A percentile compares a stretch with the other conserved stretches of the same genome.
phyloP scores from a whole-genome alignment of 2,888 invertebrate genomes.

The Ceriagrion tenellum region DNA sequence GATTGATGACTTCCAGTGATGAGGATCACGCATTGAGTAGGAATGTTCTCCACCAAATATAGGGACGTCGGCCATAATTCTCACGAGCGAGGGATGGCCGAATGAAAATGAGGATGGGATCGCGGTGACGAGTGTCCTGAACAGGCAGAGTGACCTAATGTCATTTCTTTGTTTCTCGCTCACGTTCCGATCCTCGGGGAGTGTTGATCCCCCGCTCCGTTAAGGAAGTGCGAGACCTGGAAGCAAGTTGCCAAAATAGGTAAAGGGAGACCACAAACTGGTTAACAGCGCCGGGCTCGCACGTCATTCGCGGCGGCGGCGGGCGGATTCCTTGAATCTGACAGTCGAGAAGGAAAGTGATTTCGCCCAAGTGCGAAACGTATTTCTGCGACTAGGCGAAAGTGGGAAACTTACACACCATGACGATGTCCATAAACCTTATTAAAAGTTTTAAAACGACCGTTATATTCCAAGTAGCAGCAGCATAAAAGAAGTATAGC shows the following conservation, averaged over 20 bases:
- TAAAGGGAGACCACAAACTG: conserved; percentile 2
- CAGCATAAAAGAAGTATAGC: too few species aligned
- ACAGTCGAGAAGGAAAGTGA: background rate
- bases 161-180: background rate
- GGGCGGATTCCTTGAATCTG: background rate
- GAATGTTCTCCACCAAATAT: too few species aligned
- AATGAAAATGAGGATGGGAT: background rate
- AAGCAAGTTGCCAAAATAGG: conserved; percentile 27
- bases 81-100: background rate
- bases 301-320: background rate
- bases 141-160: background rate
- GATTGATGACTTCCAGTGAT: too few species aligned
- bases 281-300: background rate
- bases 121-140: background rate
- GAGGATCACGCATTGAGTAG: too few species aligned
- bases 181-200: background rate
- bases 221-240: background rate
- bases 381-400: background rate
- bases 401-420: background rate
- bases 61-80: too few species aligned
- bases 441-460: too few species aligned
- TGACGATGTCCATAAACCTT: background rate
- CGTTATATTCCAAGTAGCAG: too few species aligned
- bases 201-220: background rate
- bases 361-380: background rate